Evolutionary conservation across 2,113 vertebrate genomes (phyloP), one percentile per base, ranked within the genome.

Genomic region (Ochotona curzoniae): DNA sequence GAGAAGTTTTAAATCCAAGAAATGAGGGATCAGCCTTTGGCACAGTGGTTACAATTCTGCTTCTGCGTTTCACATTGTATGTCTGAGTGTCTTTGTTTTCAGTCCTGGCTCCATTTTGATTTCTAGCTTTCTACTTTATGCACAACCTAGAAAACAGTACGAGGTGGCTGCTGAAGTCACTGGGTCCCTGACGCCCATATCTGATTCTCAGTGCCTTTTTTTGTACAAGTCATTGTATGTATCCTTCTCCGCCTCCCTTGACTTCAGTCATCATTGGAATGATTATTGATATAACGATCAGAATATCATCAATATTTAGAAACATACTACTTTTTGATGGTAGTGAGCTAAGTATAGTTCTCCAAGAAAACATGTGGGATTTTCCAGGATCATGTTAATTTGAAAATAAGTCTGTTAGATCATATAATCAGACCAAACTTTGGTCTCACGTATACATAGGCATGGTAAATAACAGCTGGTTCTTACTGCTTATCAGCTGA

Each of bases 241-340:
- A 32, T 21, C 4, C 74, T 57, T 61, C 23, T 60, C 64, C 1
- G 2, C 11, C 44, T 49, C 23, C 23, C 70, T 92, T 92, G 47
- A 54, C 2, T 71, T 60, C 21, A 32, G 2, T 26, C 64, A 3
- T 67, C 47, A 70, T 10, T 78, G 38, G 38, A 4, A 44, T 49
- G 26, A 51, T 91, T 63, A 79, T 12, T 93, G 63, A 9, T 18
- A 0, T 76, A 66, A 89, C 76, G 83, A n/a, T 54, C 76, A 57
- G 49, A 47, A 75, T 89, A 83, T 14, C 49, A 64, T 28, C 54
- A 54, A 60, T 80, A 91, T 89, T 89, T 83, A 93, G 83, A 92
- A 87, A 32, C 25, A 6, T 70, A 70, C 64, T 15, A 61, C 38
- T 26, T 61, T 28, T 28, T 88, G 23, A 10, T 30, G 35, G n/a